Conservation (phyloP, 23 tunicate species). For the Ciona savignyi region DNA sequence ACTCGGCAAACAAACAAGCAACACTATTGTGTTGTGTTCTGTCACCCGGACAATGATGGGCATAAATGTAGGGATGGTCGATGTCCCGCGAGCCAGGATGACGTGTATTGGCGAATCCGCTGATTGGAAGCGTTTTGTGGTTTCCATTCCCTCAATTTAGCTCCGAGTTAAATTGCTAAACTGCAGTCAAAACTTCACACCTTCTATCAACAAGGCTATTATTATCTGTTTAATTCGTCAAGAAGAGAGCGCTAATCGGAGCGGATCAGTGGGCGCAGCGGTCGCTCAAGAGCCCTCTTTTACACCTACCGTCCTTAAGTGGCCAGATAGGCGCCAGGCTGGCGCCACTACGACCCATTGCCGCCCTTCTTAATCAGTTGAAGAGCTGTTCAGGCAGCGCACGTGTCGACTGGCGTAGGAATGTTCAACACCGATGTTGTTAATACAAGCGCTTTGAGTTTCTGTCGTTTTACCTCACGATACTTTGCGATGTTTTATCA, state of each 20-base stretch:
- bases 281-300: constrained; percentile 16
- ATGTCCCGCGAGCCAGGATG: too few species aligned
- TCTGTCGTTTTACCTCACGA: neutral
- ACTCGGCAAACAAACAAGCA: neutral
- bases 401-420: constrained; percentile 2
- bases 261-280: constrained; percentile 4
- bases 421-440: neutral
- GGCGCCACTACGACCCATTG: constrained; percentile 32
- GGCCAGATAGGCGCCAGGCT: constrained; percentile 18
- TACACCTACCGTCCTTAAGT: constrained; percentile 44
- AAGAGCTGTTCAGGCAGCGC: constrained; percentile 34
- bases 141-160: neutral
- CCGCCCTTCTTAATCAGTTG: constrained; percentile 32
- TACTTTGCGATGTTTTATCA: neutral
- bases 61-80: too few species aligned
- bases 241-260: neutral
- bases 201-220: constrained; percentile 1
- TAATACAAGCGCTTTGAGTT: neutral
- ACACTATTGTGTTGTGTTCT: neutral
- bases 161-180: neutral
- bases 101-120: too few species aligned
- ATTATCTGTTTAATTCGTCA: neutral
- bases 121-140: too few species aligned
- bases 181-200: neutral
- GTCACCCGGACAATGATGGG: too few species aligned